Percentiles rank a stretch among this genome's conserved stretches.
Evolutionary conservation across 2,113 vertebrate species (phyloP).

Genomic region (Myrmecophaga tridactyla): DNA sequence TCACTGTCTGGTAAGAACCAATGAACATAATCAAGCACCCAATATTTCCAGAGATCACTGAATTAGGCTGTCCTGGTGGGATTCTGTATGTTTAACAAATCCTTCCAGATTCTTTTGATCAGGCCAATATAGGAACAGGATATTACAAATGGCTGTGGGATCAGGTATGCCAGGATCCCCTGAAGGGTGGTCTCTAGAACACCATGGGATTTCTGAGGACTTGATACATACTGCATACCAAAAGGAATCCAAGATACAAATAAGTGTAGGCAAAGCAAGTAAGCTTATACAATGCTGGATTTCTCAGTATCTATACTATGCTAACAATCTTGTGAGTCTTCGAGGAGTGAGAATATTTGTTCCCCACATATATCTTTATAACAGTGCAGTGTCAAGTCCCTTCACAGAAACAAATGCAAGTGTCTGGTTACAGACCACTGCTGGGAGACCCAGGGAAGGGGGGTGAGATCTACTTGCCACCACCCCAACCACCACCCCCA

Average conservation of each 20-base stretch:
- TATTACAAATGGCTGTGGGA: neutral
- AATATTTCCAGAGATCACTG: neutral
- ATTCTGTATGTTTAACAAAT: neutral
- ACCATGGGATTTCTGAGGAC: neutral
- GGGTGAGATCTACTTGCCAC: neutral
- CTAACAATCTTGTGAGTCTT: neutral
- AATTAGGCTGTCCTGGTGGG: neutral
- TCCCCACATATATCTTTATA: neutral
- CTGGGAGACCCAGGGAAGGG: neutral
- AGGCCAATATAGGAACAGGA: neutral
- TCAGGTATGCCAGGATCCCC: too few species aligned
- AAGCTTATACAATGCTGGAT: too few species aligned
- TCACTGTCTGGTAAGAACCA: too few species aligned
- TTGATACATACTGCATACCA: neutral
- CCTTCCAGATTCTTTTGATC: neutral
- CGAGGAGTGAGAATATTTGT: neutral
- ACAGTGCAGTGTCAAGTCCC: neutral
- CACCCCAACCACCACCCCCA: neutral
- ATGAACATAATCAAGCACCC: neutral
- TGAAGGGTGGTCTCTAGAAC: neutral
- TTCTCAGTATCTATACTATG: neutral
- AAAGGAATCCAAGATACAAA: neutral
- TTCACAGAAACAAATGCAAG: neutral
- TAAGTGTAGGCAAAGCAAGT: neutral
- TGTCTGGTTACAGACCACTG: neutral